Base-by-base conservation (phyloP, 2,113 vertebrate genomes). In the Sarotherodon lohbergeri region DNA sequence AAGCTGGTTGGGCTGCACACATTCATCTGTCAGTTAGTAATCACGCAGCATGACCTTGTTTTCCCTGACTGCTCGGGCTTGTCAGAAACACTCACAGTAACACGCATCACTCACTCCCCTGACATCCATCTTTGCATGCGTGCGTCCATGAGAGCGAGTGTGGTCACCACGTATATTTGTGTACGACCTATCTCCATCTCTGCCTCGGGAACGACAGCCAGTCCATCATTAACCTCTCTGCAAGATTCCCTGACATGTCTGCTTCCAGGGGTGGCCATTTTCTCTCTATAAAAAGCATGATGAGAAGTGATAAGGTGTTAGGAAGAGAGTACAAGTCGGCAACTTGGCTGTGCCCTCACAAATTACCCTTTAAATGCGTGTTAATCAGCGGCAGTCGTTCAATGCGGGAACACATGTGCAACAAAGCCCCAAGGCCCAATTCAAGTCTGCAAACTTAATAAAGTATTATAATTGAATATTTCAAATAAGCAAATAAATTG, bases 71-170 rank as follows among this genome's bases (percentile, higher is more conserved):
- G 89, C 92, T 94, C 93, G 90, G 81, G 90, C 94, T 92, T 96
- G 95, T 96, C 95, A 93, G 90, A 94, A 95, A 93, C 93, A 93
- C 79, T 95, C 94, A 93, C 82, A 71, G 78, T 92, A 94, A 95
- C 92, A 90, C 54, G 73, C 92, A 91, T 95, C 94, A 93, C 87
- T 95, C 94, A 91, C 86, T 59, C 78, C 32, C 14, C 91, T 89
- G 92, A 95, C 93, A 94, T 80, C 84, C 81, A 8, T 81, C 82
- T 84, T 88, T 78, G 85, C 71, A 32, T 46, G 86, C 27, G 81
- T 84, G 86, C 27, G 76, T 32, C 86, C 16, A 34, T 3, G 13
- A 66, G 80, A 86, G 84, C 27, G 12, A 79, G 88, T 85, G 92
- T 84, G 93, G 93, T 93, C 91, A 92, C 90, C 88, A 81, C 57